Evolutionary conservation across 2,888 invertebrate species (phyloP).

Genomic region (Napeogenes inachia): DNA sequence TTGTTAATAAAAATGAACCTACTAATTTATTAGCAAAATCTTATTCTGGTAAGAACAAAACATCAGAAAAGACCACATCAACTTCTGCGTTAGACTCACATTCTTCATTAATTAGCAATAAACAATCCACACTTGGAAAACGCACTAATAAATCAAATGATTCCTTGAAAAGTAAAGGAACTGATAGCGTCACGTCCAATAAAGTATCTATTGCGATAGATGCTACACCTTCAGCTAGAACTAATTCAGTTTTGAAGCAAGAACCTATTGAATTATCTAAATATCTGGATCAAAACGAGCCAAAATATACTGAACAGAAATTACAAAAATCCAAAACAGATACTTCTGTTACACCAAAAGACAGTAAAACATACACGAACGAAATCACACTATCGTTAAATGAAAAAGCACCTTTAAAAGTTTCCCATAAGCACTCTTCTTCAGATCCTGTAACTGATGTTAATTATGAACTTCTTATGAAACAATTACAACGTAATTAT

Average conservation of each 20-base stretch:
- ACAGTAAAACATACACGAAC: slow-evolving; percentile 56
- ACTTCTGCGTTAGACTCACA: slow-evolving; percentile 69
- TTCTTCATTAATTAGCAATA: slow-evolving; percentile 60
- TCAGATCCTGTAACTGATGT: slow-evolving; percentile 83
- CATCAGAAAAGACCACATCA: slow-evolving; percentile 69
- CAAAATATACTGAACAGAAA: slow-evolving; percentile 49
- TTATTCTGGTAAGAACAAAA: slow-evolving; percentile 50
- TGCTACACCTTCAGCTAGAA: slow-evolving; percentile 85
- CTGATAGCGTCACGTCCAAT: slow-evolving; percentile 72
- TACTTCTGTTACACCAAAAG: slow-evolving; percentile 50
- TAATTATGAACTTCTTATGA: slow-evolving; percentile 62
- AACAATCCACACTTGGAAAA: slow-evolving; percentile 50
- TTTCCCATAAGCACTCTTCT: slow-evolving; percentile 81
- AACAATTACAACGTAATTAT: slow-evolving; percentile 46
- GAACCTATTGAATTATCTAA: slow-evolving; percentile 86
- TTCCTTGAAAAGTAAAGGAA: slow-evolving; percentile 63
- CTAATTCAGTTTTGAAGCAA: slow-evolving; percentile 84
- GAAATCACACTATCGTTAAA: slow-evolving; percentile 56
- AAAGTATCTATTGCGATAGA: slow-evolving; percentile 88
- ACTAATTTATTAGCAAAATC: slow-evolving; percentile 45
- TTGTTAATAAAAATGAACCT: slow-evolving; percentile 37
- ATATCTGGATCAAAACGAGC: slow-evolving; percentile 71
- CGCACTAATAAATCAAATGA: slow-evolving; percentile 62
- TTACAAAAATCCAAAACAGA: slow-evolving; percentile 66
- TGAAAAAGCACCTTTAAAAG: slow-evolving; percentile 61